These are phyloP conservation scores for Gallirallus australis DNA, from an alignment of 2,797 vertebrate genomes.

Conservation along the genomic window DNA sequence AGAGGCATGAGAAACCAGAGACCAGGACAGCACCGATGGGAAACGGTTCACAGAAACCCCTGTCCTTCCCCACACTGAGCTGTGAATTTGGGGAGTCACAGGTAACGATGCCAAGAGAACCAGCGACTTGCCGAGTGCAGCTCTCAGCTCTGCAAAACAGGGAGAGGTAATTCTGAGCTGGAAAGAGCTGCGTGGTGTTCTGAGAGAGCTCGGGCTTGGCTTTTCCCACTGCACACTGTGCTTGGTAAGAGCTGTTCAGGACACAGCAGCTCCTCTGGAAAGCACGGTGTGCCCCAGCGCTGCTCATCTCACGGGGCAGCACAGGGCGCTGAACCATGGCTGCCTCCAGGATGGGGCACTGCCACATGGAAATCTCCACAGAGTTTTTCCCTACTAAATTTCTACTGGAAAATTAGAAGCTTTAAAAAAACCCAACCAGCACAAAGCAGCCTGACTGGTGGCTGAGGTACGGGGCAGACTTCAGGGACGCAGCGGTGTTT, in stretches of 20 bases:
- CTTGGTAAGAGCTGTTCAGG: not conserved
- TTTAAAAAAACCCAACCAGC: not conserved
- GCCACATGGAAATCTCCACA: rapidly evolving
- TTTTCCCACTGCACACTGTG: not conserved
- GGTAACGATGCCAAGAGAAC: not conserved
- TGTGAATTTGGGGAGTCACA: not conserved
- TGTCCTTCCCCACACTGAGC: not conserved
- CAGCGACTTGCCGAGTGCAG: rapidly evolving
- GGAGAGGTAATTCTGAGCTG: not conserved
- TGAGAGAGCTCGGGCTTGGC: not conserved
- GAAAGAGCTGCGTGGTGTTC: not conserved
- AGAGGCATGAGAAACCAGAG: not conserved
- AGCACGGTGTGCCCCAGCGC: rapidly evolving
- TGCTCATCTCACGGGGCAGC: not conserved
- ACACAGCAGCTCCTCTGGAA: not conserved
- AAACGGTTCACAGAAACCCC: not conserved
- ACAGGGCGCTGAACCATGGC: rapidly evolving
- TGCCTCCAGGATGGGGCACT: not conserved
- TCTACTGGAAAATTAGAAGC: not conserved
- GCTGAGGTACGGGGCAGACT: not conserved
- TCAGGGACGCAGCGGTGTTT: not conserved
- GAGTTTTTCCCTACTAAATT: not conserved
- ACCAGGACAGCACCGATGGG: rapidly evolving
- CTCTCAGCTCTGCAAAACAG: not conserved
- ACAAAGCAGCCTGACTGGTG: too few relatives aligned